Base-by-base conservation (phyloP, 2,888 invertebrate species). In the Tortricodes alternella region DNA sequence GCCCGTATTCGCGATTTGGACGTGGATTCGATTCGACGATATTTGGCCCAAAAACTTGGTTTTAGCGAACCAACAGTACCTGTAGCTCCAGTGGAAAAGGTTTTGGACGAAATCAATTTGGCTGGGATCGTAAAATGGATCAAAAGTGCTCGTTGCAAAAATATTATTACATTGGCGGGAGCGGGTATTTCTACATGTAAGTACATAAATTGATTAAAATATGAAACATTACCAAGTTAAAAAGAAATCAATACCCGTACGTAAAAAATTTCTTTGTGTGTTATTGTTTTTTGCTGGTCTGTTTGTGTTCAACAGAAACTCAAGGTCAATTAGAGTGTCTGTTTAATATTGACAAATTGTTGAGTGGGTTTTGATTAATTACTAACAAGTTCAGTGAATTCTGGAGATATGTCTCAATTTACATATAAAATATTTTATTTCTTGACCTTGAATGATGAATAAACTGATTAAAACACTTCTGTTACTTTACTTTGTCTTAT, bases 181-280 rank as follows among this genome's bases (percentile, higher is more conserved):
- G 99, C 99, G 66, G 99, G 99, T 46, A 98, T 99, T 73, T 98
- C 98, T 1, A 99, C 99, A 41, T 96, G 97, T 97, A 92, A 93
- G 94, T 92, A 16, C 44, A 16, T 16, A 19, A 13, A 8, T 27
- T 11, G 7, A 21, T n/a, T n/a, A 29, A 11, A 5, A 4, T n/a
- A 3, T 0, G 29, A 29, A 29, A 29, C 4, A n/a, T n/a, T 29
- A 29, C n/a, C 0, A 0, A 11, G 4, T 3, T 21, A 38, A 13
- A 19, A 19, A 6, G 7, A 11, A 4, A 24, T 13, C n/a, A 15
- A 13, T 15, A 24, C n/a, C n/a, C n/a, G 9, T 6, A 24, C 24
- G 15, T 15, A 24, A 11, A 13, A 23, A 34, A 15, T 21, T 46
- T 34, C 32, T 18, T 32, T 15, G 15, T 27, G 32, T 44, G 58